Conservation (phyloP, 1,140 invertebrate genomes). For the Tenebrio molitor region DNA sequence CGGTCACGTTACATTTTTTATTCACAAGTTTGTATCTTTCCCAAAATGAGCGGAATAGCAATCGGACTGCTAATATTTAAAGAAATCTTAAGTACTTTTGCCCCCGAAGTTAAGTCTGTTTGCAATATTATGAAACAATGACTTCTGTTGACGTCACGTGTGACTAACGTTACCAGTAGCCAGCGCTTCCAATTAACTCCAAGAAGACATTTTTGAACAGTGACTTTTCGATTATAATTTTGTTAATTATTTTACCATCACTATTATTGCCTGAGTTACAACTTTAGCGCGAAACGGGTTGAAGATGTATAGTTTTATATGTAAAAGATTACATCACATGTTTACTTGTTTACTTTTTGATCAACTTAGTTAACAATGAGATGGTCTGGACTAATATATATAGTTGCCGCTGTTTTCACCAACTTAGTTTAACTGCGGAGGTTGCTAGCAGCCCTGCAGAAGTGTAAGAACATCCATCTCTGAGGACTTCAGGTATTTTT, state of each 20-base stretch:
- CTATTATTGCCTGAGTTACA: background rate
- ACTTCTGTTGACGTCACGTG: slow-evolving; percentile 21
- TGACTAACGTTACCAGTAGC: slow-evolving; percentile 3
- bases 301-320: slow-evolving; percentile 22
- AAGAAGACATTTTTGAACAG: background rate
- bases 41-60: no score
- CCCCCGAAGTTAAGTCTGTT: background rate
- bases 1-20: background rate
- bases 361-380: slow-evolving; percentile 50
- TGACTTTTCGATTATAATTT: background rate
- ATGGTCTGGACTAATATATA: slow-evolving; percentile 51
- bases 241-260: background rate
- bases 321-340: slow-evolving; percentile 44
- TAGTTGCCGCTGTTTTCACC: slow-evolving; percentile 48
- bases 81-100: background rate
- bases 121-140: slow-evolving; percentile 25
- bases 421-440: slow-evolving; percentile 53
- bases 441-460: slow-evolving; percentile 52
- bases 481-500: slow-evolving; percentile 50
- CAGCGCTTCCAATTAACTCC: background rate
- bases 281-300: slow-evolving; percentile 2
- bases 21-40: no score
- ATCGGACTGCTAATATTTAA: slow-evolving; percentile 2
- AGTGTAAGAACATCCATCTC: slow-evolving; percentile 47
- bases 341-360: slow-evolving; percentile 54